A percentile compares a stretch with the other conserved stretches of the same genome.
phyloP scores from a whole-genome alignment of 2,113 vertebrate species.

The Rhinopomastus cyanomelas region DNA sequence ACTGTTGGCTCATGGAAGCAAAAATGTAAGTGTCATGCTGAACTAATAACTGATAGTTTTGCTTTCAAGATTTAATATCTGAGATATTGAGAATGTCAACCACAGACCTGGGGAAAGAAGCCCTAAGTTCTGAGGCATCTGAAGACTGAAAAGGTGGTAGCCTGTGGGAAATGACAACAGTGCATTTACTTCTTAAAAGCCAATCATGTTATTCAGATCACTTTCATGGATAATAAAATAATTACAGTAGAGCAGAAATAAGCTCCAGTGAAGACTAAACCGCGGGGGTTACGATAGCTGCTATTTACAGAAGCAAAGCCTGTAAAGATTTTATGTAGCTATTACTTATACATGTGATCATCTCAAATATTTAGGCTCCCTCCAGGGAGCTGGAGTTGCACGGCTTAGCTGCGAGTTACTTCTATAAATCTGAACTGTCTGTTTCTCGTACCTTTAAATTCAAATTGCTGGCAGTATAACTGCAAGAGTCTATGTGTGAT shows the following conservation, averaged over 20 bases:
- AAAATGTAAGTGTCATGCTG: neutral
- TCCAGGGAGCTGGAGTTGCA: neutral
- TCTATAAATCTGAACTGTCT: neutral
- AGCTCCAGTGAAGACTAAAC: neutral
- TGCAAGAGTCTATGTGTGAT: neutral
- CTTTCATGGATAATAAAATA: neutral
- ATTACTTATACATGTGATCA: neutral
- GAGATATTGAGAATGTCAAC: neutral
- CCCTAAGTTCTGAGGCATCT: no score
- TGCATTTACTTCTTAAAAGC: neutral
- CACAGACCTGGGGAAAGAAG: no score
- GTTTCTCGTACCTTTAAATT: neutral
- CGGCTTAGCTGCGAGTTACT: neutral
- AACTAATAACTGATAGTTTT: neutral
- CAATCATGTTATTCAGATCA: neutral
- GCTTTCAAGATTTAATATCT: neutral
- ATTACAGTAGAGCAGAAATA: neutral
- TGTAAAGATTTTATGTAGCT: neutral
- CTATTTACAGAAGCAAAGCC: neutral
- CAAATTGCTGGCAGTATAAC: neutral
- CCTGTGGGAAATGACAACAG: neutral
- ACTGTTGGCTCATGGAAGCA: neutral
- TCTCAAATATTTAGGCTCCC: neutral
- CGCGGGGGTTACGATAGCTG: neutral
- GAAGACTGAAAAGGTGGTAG: neutral